A percentile compares a stretch with the other conserved stretches of the same genome.
Conservation (phyloP, 2,888 invertebrate genomes). For the Zeuzera pyrina region DNA sequence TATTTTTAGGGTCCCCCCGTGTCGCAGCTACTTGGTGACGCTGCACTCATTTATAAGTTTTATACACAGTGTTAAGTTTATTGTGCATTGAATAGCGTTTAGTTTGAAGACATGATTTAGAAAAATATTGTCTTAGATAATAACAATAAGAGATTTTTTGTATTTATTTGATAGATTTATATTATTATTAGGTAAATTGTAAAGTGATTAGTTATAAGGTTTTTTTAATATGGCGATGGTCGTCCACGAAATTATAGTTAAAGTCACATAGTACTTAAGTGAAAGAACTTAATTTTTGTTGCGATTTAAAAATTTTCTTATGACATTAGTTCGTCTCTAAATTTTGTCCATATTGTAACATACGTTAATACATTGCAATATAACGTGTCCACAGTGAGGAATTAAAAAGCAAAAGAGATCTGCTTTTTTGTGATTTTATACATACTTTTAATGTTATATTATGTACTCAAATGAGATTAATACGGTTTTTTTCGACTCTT, state of each 20-base stretch:
- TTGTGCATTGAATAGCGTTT: slow-evolving; percentile 64
- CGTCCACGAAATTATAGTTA: slow-evolving; percentile 46
- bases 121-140: slow-evolving; percentile 69
- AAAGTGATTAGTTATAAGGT: slow-evolving; percentile 64
- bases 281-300: slow-evolving; percentile 50
- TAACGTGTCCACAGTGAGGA: slow-evolving; percentile 13
- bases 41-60: slow-evolving; percentile 31
- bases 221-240: slow-evolving; percentile 66
- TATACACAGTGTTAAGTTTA: slow-evolving; percentile 41
- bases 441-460: slow-evolving; percentile 36
- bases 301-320: slow-evolving; percentile 5
- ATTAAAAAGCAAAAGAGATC: slow-evolving; percentile 46
- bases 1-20: slow-evolving; percentile 70
- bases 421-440: slow-evolving; percentile 62
- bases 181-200: slow-evolving; percentile 72
- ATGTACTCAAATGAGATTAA: slow-evolving; percentile 69
- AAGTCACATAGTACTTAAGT: slow-evolving; percentile 62
- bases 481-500: slow-evolving; percentile 37
- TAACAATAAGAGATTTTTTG: slow-evolving; percentile 66
- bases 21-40: slow-evolving; percentile 22
- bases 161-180: slow-evolving; percentile 72
- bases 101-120: slow-evolving; percentile 69
- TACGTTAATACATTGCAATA: slow-evolving; percentile 8
- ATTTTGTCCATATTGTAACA: slow-evolving; percentile 7
- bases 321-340: slow-evolving; percentile 4